Base-by-base conservation (phyloP, 2,797 vertebrate species). In the Jordanella pulchra region DNA sequence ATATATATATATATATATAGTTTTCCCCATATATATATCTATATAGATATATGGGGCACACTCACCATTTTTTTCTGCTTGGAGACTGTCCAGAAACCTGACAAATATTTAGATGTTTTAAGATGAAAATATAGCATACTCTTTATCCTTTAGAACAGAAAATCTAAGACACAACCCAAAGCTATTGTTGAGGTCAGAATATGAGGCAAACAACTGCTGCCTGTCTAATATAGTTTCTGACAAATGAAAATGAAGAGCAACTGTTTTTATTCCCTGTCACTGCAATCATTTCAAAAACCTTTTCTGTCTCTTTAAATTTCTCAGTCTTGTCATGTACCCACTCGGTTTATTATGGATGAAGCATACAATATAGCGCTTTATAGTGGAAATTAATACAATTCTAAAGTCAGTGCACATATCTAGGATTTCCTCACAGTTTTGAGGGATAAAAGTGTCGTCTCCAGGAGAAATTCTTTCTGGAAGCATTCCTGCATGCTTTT, bases 401-500 rank as follows among this genome's bases (percentile, higher is more conserved):
- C 66, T 54, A 12, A 58, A 72, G 68, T 70, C 32, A 15, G 47
- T 69, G 39, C 69, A 35, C 64, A 15, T 9, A 25, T 39, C 28
- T 70, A 15, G 75, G 27, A 25, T 73, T 55, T 56, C 1, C 81
- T 75, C 65, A 64, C 44, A 65, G 42, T 84, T 12, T 50, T 61
- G 54, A 23, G 1, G 7, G 68, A 32, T 72, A 79, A 76, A 73
- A 65, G 78, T 58, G 0, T 65, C 75, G 55, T 76, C 51, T 11
- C 12, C 53, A 67, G 54, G 55, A 75, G 44, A 28, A 72, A 44
- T 73, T 65, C 81, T 81, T 78, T 18, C 47, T 53, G 65, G 0
- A 70, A 83, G 72, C 80, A 83, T 79, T 78, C 72, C 70, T 70
- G 48, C 67, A 87, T 84, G 76, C 77, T 64, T 79, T 39, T 39